Conservation (phyloP, 2,888 invertebrate species). For the Dioctria linearis region DNA sequence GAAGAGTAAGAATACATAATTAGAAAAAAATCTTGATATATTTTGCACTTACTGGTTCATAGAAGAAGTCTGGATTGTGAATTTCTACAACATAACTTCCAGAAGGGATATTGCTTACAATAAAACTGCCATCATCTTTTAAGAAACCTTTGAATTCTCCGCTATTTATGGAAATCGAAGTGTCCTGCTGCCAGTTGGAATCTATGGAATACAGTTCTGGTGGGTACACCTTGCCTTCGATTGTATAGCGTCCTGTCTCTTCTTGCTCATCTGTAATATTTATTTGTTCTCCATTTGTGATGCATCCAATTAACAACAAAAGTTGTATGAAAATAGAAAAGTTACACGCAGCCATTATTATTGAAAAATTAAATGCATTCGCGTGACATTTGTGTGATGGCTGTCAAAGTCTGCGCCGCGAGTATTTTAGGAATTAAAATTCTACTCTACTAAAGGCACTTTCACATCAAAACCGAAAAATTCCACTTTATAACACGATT, state of each 20-base stretch:
- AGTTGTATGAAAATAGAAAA: constrained; percentile 26
- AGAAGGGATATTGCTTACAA: constrained; percentile 88
- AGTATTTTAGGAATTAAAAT: background rate
- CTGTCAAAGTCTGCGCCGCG: background rate
- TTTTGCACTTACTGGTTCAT: constrained; percentile 81
- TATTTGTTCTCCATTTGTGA: constrained; percentile 14
- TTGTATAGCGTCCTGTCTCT: constrained; percentile 76
- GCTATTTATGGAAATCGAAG: constrained; percentile 87
- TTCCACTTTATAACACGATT: too few species aligned
- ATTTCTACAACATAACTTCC: constrained; percentile 97
- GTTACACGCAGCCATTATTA: constrained; percentile 39
- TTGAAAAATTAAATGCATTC: background rate
- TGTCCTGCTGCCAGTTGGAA: constrained; percentile 83
- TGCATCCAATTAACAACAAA: constrained; percentile 7
- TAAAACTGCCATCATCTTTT: constrained; percentile 92
- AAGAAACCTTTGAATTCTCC: constrained; percentile 91
- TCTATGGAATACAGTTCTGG: constrained; percentile 76
- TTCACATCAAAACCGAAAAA: too few species aligned
- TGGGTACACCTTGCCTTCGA: constrained; percentile 87
- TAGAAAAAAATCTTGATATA: background rate
- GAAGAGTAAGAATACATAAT: constrained; percentile 5
- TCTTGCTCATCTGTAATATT: constrained; percentile 68
- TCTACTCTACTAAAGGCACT: background rate
- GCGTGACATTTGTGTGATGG: background rate
- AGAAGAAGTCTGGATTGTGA: constrained; percentile 90